phyloP scores from a whole-genome alignment of 2,113 vertebrate genomes.

The Paraplagusia blochii region DNA sequence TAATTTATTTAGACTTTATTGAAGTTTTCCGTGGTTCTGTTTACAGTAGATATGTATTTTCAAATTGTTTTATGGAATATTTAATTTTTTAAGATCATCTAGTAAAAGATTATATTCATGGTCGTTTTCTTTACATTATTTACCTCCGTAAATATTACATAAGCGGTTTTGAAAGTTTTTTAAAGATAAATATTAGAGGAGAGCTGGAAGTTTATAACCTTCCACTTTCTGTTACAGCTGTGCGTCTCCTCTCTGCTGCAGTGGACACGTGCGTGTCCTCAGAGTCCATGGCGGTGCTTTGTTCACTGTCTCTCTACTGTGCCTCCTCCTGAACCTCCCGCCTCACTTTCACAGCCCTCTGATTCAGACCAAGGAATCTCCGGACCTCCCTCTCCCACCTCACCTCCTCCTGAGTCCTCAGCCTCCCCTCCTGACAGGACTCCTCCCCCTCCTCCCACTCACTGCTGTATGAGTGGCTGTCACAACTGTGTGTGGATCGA shows the following conservation, averaged over 20 bases:
- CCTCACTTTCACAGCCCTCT: fast-evolving
- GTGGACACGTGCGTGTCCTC: not conserved
- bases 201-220: not conserved
- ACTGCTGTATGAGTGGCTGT: slow-evolving; percentile 94
- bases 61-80: too few relatives aligned
- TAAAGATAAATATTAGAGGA: too few relatives aligned
- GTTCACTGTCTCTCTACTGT: not conserved
- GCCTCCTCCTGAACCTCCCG: not conserved
- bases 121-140: too few relatives aligned
- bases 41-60: too few relatives aligned
- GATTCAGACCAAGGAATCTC: fast-evolving
- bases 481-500: slow-evolving; percentile 90
- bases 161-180: too few relatives aligned
- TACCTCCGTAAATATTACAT: too few relatives aligned
- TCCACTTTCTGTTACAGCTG: slow-evolving; percentile 39
- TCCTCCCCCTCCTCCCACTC: slow-evolving; percentile 70
- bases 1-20: too few relatives aligned
- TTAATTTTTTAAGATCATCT: too few relatives aligned
- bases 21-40: too few relatives aligned
- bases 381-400: not conserved
- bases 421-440: slow-evolving; percentile 23
- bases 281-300: not conserved
- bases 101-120: too few relatives aligned
- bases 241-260: slow-evolving; percentile 20
- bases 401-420: fast-evolving